phyloP scores from a whole-genome alignment of 2,797 vertebrate genomes.

The Myripristis jacobus region DNA sequence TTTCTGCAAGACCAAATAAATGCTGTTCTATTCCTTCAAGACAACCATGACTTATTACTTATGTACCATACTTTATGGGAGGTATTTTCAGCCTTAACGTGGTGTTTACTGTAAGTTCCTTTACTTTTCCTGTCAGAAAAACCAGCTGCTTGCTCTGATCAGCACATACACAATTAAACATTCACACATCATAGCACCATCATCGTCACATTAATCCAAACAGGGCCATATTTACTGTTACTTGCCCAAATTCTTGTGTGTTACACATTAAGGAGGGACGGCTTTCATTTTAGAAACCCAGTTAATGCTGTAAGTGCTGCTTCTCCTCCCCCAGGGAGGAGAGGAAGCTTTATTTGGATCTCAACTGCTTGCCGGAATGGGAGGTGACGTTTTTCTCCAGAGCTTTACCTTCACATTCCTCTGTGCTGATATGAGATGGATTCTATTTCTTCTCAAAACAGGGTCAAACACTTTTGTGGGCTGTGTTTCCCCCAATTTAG shows the following conservation, averaged over 20 bases:
- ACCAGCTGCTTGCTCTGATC: not conserved
- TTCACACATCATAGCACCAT: constrained; percentile 4
- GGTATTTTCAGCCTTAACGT: too few species aligned
- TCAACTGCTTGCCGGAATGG: too few species aligned
- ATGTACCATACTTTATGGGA: too few species aligned
- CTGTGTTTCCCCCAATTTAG: not conserved
- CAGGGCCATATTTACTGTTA: not conserved
- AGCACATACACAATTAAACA: not conserved
- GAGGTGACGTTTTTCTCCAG: too few species aligned
- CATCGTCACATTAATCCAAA: not conserved
- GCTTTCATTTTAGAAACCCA: not conserved
- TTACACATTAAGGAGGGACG: constrained; percentile 2
- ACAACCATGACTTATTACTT: too few species aligned
- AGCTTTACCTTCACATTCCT: not conserved
- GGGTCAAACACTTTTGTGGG: not conserved
- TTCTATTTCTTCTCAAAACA: not conserved
- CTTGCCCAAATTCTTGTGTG: not conserved
- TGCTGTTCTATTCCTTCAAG: too few species aligned
- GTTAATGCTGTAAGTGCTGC: not conserved
- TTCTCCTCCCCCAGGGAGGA: not conserved
- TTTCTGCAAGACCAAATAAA: too few species aligned
- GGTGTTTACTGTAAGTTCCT: too few species aligned
- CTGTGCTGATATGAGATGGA: not conserved
- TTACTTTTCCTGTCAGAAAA: too few species aligned
- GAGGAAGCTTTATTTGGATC: too few species aligned